Evolutionary conservation across 2,797 vertebrate species (phyloP).

Genomic region (Cirrhinus molitorella): DNA sequence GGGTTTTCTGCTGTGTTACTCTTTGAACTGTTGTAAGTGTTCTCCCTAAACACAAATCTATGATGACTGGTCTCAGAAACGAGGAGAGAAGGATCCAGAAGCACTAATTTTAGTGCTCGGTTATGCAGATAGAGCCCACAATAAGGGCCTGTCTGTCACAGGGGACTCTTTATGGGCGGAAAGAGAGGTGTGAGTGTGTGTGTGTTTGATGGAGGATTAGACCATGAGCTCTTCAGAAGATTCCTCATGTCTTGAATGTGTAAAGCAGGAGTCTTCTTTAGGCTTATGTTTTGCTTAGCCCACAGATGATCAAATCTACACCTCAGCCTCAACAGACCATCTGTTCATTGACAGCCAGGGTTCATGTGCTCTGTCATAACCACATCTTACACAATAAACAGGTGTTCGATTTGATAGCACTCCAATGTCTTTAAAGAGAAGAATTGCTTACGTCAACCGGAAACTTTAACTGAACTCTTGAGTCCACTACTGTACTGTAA

Average conservation of each 20-base stretch:
- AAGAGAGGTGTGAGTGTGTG: not conserved
- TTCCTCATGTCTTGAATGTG: constrained; percentile 22
- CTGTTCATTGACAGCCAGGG: constrained; percentile 64
- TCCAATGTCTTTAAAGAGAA: not conserved
- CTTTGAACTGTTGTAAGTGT: not conserved
- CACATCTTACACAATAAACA: constrained; percentile 72
- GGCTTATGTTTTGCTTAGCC: constrained; percentile 68
- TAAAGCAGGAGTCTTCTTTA: constrained; percentile 49
- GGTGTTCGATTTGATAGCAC: constrained; percentile 60
- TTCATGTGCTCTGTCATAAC: constrained; percentile 30
- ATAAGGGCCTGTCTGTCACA: constrained; percentile 51
- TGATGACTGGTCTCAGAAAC: not conserved
- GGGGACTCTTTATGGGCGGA: constrained; percentile 52
- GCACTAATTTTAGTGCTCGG: constrained; percentile 43
- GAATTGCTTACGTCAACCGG: constrained; percentile 42
- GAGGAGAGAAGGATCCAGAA: constrained; percentile 31
- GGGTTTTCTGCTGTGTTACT: not conserved
- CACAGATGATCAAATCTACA: constrained; percentile 71
- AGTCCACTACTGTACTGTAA: not conserved
- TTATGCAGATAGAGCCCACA: constrained; percentile 47
- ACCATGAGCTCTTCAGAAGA: constrained; percentile 1
- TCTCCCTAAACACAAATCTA: not conserved
- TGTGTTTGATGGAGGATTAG: constrained; percentile 16
- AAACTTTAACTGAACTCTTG: constrained; percentile 21
- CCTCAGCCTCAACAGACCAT: constrained; percentile 55